Conservation (phyloP, 1,140 invertebrate genomes). For the Batillaria attramentaria region DNA sequence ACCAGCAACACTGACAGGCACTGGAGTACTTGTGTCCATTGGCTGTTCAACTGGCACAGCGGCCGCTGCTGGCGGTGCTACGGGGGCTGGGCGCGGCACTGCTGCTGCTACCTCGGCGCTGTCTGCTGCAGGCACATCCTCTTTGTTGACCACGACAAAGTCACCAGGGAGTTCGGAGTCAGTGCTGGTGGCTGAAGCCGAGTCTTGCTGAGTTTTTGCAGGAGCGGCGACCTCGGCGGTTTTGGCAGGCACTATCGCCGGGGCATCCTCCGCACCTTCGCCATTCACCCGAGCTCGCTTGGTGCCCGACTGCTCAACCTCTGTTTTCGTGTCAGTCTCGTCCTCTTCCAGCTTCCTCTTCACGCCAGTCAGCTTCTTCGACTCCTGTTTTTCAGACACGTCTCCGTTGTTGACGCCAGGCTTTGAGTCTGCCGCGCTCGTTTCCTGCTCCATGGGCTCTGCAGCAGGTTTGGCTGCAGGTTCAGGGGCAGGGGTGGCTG, state of each 20-base stretch:
- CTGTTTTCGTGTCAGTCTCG: constrained; percentile 8
- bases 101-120: constrained; percentile 59
- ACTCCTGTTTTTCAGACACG: constrained; percentile 8
- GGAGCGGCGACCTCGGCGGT: neutral
- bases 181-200: constrained; percentile 8
- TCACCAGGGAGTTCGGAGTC: constrained; percentile 49
- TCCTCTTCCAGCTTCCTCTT: constrained; percentile 40
- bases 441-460: constrained; percentile 36
- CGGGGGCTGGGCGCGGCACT: neutral
- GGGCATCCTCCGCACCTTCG: constrained; percentile 17
- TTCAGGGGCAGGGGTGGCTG: neutral
- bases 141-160: constrained; percentile 62
- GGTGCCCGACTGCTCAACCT: constrained; percentile 1
- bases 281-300: constrained; percentile 24
- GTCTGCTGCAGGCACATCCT: constrained; percentile 62
- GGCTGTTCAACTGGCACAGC: neutral
- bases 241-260: neutral
- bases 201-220: constrained; percentile 15
- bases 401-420: neutral
- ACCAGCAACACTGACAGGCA: neutral
- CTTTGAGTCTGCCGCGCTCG: constrained; percentile 10
- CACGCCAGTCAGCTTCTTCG: constrained; percentile 26
- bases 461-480: neutral
- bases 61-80: neutral
- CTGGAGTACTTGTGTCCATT: neutral